Percentiles rank a stretch among this genome's conserved stretches.
Conservation (phyloP, 2,888 invertebrate species). For the Sinelater perroti region DNA sequence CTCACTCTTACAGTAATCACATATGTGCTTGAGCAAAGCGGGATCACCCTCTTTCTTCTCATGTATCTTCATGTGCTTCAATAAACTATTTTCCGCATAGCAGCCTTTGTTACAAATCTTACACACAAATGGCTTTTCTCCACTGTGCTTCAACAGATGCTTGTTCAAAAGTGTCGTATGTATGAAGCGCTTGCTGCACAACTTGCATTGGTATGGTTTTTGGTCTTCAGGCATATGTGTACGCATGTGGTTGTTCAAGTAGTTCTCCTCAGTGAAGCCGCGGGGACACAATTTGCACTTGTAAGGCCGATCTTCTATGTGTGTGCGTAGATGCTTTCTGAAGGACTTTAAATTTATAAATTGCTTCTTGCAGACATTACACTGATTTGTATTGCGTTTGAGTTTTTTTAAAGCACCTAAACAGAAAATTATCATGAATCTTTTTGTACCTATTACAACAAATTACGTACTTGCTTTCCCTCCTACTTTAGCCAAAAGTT, state of each 20-base stretch:
- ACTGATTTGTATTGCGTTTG: slow-evolving; percentile 57
- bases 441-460: background rate
- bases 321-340: slow-evolving; percentile 60
- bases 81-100: slow-evolving; percentile 60
- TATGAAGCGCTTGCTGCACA: slow-evolving; percentile 62
- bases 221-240: slow-evolving; percentile 59
- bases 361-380: slow-evolving; percentile 61
- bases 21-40: slow-evolving; percentile 59
- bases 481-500: slow-evolving; percentile 52
- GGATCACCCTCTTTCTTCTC: slow-evolving; percentile 61
- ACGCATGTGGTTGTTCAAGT: slow-evolving; percentile 61
- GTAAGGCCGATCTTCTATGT: slow-evolving; percentile 60
- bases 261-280: slow-evolving; percentile 61
- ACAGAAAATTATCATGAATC: background rate
- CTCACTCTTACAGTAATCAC: slow-evolving; percentile 61
- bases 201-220: slow-evolving; percentile 61
- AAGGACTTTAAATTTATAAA: slow-evolving; percentile 61
- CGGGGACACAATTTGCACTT: slow-evolving; percentile 59
- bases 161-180: slow-evolving; percentile 61
- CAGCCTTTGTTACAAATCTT: slow-evolving; percentile 60
- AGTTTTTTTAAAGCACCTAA: slow-evolving; percentile 50
- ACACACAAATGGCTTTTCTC: slow-evolving; percentile 62
- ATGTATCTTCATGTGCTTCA: slow-evolving; percentile 62
- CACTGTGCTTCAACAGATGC: slow-evolving; percentile 61
- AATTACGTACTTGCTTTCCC: slow-evolving; percentile 47